Evolutionary conservation across 2,888 invertebrate genomes (phyloP).

Genomic region (Caenorhabditis sp.): DNA sequence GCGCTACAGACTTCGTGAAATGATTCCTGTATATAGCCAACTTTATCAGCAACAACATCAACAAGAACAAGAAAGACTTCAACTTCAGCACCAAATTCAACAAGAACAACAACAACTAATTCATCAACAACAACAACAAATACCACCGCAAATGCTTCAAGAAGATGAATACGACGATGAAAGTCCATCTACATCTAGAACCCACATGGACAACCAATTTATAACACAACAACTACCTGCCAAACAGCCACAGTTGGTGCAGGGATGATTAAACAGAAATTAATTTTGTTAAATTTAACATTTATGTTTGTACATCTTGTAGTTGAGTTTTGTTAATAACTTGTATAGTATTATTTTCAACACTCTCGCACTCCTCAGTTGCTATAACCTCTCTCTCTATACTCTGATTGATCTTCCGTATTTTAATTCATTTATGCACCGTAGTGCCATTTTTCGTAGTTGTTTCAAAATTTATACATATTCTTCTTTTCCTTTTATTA

Average conservation of each 20-base stretch:
- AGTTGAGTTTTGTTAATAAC: conserved; percentile 9
- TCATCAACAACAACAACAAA: background rate
- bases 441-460: background rate
- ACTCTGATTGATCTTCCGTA: background rate
- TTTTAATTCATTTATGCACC: background rate
- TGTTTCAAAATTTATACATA: background rate
- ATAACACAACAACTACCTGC: conserved; percentile 27
- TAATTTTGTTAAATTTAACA: background rate
- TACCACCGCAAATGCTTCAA: background rate
- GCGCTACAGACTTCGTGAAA: conserved; percentile 87
- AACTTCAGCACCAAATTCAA: conserved; percentile 22
- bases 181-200: background rate
- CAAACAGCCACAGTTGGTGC: conserved; percentile 21
- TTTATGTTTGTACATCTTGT: conserved; percentile 37
- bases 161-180: background rate
- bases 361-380: background rate
- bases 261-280: conserved; percentile 15
- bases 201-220: conserved; percentile 10
- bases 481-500: background rate
- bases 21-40: conserved; percentile 76
- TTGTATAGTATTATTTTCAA: conserved; percentile 2
- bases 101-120: conserved; percentile 12
- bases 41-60: conserved; percentile 1
- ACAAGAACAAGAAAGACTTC: background rate
- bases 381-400: background rate